Evolutionary conservation across 2,888 invertebrate species (phyloP), one percentile per base, ranked within the genome.

Genomic region (Tribolium freemani): DNA sequence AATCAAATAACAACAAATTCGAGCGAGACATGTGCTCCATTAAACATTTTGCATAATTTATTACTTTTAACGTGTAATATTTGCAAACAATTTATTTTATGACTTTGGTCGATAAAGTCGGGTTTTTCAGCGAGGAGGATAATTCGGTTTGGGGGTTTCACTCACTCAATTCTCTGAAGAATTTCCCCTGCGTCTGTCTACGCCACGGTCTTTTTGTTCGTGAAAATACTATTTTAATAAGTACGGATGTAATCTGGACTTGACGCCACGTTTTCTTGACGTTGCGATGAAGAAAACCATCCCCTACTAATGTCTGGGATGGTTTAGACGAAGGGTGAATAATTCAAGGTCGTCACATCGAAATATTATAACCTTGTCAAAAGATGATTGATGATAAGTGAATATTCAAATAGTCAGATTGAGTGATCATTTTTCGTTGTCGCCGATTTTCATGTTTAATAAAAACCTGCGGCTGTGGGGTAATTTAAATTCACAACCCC

Each of bases 391-490:
- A 80, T 80, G 78, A 46, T 79, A 76, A 77, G 74, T 75, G 76
- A 78, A 80, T 79, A 79, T 80, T 79, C 78, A 80, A 79, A 80
- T 78, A 58, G 63, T 48, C 45, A 68, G 71, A 76, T 78, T 79
- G 78, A 78, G 71, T 73, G 78, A 79, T 79, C 73, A 73, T 72
- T 73, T 72, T 20, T 64, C 75, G 71, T 74, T 60, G 68, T 51
- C 38, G n/a, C 8, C 38, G 38, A 38, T 16, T 16, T 16, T 16
- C 16, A 16, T 16, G 16, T 16, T n/a, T n/a, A n/a, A n/a, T n/a
- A n/a, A n/a, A n/a, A n/a, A n/a, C n/a, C n/a, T n/a, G n/a, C n/a
- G n/a, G n/a, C n/a, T n/a, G n/a, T n/a, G n/a, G 16, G 2, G 2
- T 38, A 38, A 38, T 38, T n/a, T n/a, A 38, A 38, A 38, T 38